Evolutionary conservation across 2,113 vertebrate genomes (phyloP).

Genomic region (Perccottus glenii): DNA sequence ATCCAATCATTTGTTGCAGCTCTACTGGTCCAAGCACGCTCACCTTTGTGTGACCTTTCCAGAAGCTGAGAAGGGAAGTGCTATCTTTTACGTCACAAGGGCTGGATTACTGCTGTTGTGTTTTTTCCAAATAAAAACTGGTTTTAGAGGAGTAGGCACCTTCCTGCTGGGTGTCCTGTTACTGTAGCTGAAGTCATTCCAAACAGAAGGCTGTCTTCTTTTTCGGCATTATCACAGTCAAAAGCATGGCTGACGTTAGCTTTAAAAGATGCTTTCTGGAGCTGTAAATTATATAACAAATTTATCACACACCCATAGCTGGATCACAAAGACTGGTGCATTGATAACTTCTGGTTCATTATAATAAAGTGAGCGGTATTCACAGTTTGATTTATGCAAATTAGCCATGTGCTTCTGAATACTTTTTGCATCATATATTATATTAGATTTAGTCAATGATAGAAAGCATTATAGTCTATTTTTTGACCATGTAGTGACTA

Average conservation of each 20-base stretch:
- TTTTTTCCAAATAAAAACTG: background rate
- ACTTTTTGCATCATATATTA: too few relatives aligned
- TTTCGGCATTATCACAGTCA: background rate
- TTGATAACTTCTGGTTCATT: too few relatives aligned
- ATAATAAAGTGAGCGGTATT: too few relatives aligned
- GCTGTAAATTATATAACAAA: too few relatives aligned
- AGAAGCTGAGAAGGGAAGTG: background rate
- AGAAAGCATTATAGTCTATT: too few relatives aligned
- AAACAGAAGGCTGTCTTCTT: background rate
- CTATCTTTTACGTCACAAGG: background rate
- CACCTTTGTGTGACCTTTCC: slow-evolving; percentile 18
- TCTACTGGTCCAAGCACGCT: background rate
- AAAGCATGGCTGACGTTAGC: background rate
- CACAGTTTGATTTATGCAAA: too few relatives aligned
- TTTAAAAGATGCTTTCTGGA: background rate
- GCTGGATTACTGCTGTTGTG: background rate
- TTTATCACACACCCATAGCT: too few relatives aligned
- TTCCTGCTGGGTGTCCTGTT: slow-evolving; percentile 1
- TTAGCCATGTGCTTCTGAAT: too few relatives aligned
- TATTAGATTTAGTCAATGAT: too few relatives aligned
- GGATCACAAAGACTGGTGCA: too few relatives aligned
- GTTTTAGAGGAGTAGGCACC: background rate
- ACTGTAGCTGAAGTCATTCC: background rate
- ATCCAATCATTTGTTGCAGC: too few relatives aligned
- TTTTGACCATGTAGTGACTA: too few relatives aligned